Evolutionary conservation across 2,797 vertebrate genomes (phyloP), one percentile per base, ranked within the genome.

Genomic region (Enteromius treurensis): DNA sequence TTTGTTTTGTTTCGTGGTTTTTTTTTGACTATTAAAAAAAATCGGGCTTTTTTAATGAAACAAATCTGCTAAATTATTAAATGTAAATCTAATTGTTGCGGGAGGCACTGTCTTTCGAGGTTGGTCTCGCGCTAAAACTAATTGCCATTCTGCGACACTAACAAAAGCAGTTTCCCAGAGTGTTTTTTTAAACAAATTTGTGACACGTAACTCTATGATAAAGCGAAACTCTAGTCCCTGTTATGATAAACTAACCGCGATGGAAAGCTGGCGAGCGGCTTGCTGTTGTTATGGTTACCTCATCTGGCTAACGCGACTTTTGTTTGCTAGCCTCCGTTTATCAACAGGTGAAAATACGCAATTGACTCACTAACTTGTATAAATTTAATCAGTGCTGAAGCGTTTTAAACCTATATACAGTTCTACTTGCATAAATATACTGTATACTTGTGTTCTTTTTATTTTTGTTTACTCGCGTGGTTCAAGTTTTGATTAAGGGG

Each of bases 271-370:
- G 37, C 9, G 42, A 14, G 40, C 37, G 29, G 58, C 40, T 40
- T n/a, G 13, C 71, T 47, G 75, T 64, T 60, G 55, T 64, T 64
- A 64, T 78, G 76, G 58, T 78, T n/a, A 47, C 76, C 76, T 49
- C 60, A 49, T 49, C 42, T 65, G 3, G 40, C 42, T 0, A 78
- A 40, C 3, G 32, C 40, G 17, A 29, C 55, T 34, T 34, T 11
- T 77, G 21, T 77, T 47, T 77, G 26, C n/a, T 74, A 74, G 40
- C 42, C 26, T 73, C 13, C 19, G 17, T 45, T 45, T 19, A 42
- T 26, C 9, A 58, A 77, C 76, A 7, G 58, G 23, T 64, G 17
- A 78, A 45, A 19, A 65, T 49, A 58, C 3, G 11, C 32, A n/a
- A 34, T 9, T 32, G 47, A 32, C 47, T 5, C 1, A 37, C 34